Evolutionary conservation across 2,113 vertebrate species (phyloP).

Genomic region (Pelobates fuscus): DNA sequence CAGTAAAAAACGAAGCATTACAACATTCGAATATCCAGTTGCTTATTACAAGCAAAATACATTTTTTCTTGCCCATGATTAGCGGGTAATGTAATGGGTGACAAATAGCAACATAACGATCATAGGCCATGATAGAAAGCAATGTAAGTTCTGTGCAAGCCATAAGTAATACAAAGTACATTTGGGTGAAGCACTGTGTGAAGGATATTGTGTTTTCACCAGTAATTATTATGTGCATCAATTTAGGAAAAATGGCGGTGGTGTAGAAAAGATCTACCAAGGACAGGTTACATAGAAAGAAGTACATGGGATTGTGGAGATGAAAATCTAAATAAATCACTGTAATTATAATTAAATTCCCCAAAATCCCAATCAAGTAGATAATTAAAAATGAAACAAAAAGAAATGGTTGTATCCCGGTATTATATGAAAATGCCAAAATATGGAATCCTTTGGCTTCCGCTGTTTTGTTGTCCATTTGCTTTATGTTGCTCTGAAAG

Average conservation of each 20-base stretch:
- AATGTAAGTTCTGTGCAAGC: not conserved
- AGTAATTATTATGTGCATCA: not conserved
- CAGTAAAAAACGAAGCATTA: not conserved
- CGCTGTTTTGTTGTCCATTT: no score
- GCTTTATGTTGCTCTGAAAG: no score
- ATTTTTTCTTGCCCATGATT: not conserved
- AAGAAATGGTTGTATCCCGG: constrained; percentile 13
- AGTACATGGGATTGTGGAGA: constrained; percentile 50
- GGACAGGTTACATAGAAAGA: constrained; percentile 43
- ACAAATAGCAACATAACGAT: constrained; percentile 20
- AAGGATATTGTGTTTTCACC: not conserved
- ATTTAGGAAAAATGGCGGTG: constrained; percentile 1
- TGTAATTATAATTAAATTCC: constrained; percentile 49
- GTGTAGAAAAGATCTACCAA: constrained; percentile 44
- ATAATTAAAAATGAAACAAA: constrained; percentile 52
- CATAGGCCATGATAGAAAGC: constrained; percentile 1
- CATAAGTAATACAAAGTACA: not conserved
- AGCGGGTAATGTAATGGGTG: not conserved
- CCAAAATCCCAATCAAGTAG: constrained; percentile 52
- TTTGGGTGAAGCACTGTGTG: not conserved
- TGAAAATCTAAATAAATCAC: constrained; percentile 13
- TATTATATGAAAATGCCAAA: not conserved
- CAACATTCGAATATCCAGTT: not conserved
- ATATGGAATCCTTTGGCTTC: not conserved
- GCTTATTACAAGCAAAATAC: not conserved